These are phyloP conservation scores for Argyresthia albistria DNA, from an alignment of 2,888 invertebrate genomes.

Conservation along the genomic window DNA sequence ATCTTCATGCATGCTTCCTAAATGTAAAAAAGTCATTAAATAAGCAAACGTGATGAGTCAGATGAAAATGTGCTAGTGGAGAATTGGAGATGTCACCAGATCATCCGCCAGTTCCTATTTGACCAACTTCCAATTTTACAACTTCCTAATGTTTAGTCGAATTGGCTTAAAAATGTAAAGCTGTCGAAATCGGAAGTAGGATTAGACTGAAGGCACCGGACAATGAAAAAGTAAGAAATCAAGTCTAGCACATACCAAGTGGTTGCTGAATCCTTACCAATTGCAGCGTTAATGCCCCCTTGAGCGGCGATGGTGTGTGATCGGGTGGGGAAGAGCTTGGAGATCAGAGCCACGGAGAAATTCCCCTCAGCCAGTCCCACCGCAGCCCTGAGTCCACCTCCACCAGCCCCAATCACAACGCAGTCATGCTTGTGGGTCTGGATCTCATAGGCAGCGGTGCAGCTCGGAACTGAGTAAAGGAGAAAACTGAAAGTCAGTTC, in stretches of 20 bases:
- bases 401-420: constrained; percentile 95
- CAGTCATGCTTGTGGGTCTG: constrained; percentile 96
- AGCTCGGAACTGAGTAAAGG: background rate
- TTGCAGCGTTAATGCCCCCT: constrained; percentile 97
- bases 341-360: constrained; percentile 94
- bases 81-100: too few relatives aligned
- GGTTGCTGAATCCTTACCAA: constrained; percentile 65
- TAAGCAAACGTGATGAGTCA: background rate
- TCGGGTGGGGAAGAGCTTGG: constrained; percentile 96
- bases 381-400: constrained; percentile 95
- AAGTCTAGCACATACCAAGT: too few relatives aligned
- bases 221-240: too few relatives aligned
- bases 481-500: background rate
- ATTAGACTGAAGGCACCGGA: too few relatives aligned
- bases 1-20: constrained; percentile 91
- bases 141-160: too few relatives aligned
- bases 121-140: too few relatives aligned
- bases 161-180: too few relatives aligned
- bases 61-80: too few relatives aligned
- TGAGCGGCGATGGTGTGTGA: constrained; percentile 99
- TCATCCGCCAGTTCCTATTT: too few relatives aligned
- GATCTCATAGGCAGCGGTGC: constrained; percentile 76
- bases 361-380: constrained; percentile 94
- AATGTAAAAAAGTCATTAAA: background rate
- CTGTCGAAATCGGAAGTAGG: too few relatives aligned